Evolutionary conservation across 2,797 vertebrate species (phyloP), one percentile per base, ranked within the genome.

Genomic region (Lepilemur ruficaudatus): DNA sequence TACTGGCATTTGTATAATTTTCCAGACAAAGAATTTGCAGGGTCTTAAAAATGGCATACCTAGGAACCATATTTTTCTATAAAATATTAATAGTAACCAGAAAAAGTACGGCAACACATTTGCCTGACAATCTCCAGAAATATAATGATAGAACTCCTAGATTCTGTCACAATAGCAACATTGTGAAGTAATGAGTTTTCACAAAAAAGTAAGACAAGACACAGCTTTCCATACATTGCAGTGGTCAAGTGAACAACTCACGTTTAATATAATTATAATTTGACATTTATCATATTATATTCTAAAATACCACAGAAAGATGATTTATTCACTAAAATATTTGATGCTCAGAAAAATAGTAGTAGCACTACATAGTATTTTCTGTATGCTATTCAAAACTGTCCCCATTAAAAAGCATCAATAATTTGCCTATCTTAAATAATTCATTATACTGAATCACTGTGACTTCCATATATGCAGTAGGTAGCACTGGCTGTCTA

Each of bases 11-110:
- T 61, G 30, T 32, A 82, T 35, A 52, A 50, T 46, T 86, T 88
- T 81, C 73, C 76, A 86, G 67, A 65, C 43, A 92, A 73, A 81
- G 17, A 92, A 22, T 76, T 61, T 91, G 9, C 4, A 89, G 52
- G 65, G 30, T 92, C 35, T 48, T 73, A 52, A 92, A 86, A 65
- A 52, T 75, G 72, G 89, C n/a, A 55, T n/a, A 59, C 23, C 9
- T 30, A 84, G 61, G 55, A 95, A 69, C 28, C 35, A 59, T 46
- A 82, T 78, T 93, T 89, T 97, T 73, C 65, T 79, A 52, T 73
- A 90, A 90, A 67, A 81, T 11, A 85, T 15, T 46, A 94, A 57
- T 9, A 85, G 18, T 41, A 94, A 57, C 41, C 46, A 90, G 76
- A 81, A 91, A 69, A n/a, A 50, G 61, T 20, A 25, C 38, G 80